A percentile compares a stretch with the other conserved stretches of the same genome.
Evolutionary conservation across 1,140 invertebrate species (phyloP).

Genomic region (Pachyrhynchus sulphureomaculatus): DNA sequence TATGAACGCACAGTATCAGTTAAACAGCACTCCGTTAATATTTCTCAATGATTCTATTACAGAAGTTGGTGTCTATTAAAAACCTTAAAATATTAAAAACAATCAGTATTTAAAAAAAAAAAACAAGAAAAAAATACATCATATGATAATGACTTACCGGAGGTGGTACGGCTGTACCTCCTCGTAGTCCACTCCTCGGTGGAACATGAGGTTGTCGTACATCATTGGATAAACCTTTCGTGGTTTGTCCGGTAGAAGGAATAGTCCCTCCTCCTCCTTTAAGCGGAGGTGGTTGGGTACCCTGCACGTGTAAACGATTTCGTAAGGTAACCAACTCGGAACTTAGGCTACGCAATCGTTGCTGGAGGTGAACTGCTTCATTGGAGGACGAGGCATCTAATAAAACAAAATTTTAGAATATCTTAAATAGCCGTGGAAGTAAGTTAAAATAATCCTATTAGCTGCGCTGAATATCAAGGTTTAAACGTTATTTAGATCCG

Average conservation of each 20-base stretch:
- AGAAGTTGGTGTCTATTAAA: too few species aligned
- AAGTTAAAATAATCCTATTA: too few species aligned
- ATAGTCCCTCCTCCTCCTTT: slow-evolving; percentile 37
- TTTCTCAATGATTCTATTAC: too few species aligned
- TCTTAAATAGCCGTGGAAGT: too few species aligned
- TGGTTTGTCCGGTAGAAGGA: slow-evolving; percentile 2
- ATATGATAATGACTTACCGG: too few species aligned
- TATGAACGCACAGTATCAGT: too few species aligned
- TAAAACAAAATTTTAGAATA: slow-evolving; percentile 42
- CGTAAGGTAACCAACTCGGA: slow-evolving; percentile 86
- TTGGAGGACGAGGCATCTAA: slow-evolving; percentile 90
- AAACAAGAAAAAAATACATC: too few species aligned
- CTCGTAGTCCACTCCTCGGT: neutral
- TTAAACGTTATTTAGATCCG: too few species aligned
- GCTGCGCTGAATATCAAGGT: too few species aligned
- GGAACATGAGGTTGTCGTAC: slow-evolving; percentile 20
- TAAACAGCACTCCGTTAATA: too few species aligned
- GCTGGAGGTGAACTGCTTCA: slow-evolving; percentile 88
- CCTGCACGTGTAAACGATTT: slow-evolving; percentile 78
- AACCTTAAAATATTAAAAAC: too few species aligned
- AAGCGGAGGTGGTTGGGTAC: slow-evolving; percentile 46
- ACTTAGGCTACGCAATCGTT: slow-evolving; percentile 82
- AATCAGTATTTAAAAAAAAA: too few species aligned
- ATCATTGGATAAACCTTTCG: neutral
- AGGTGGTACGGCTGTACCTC: neutral